Evolutionary conservation across 35 echinoderm and acorn worm species (phyloP).

Genomic region (Apostichopus parvimensis): DNA sequence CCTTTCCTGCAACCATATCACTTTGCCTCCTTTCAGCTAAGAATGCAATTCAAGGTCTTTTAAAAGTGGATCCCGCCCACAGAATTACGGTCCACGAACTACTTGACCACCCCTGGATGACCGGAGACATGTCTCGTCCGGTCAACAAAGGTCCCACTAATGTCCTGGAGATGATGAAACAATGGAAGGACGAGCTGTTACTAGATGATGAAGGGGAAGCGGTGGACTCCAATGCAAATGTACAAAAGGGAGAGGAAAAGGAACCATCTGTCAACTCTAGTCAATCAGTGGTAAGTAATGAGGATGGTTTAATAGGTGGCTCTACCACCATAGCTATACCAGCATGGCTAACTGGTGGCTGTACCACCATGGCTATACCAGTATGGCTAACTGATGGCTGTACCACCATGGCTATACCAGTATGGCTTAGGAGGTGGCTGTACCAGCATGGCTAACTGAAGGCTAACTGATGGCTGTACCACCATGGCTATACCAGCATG

Average conservation of each 20-base stretch:
- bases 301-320: no score
- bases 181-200: constrained; percentile 88
- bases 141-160: constrained; percentile 81
- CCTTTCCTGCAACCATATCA: no score
- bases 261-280: neutral
- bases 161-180: constrained; percentile 99
- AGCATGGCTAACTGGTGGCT: no score
- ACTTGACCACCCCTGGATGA: constrained; percentile 93
- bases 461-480: no score
- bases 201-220: constrained; percentile 73
- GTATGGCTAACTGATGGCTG: no score
- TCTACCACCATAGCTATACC: no score
- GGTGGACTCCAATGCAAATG: constrained; percentile 28
- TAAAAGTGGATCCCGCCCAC: constrained; percentile 95
- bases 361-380: no score
- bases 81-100: constrained; percentile 88
- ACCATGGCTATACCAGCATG: no score
- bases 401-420: no score
- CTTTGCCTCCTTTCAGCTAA: constrained; percentile 63
- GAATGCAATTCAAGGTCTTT: constrained; percentile 88
- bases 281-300: constrained; percentile 34
- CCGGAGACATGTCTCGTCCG: constrained; percentile 63
- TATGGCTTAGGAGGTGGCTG: no score
- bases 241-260: neutral
- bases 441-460: no score